Percentiles rank a stretch among this genome's conserved stretches.
Conservation (phyloP, 2,888 invertebrate species). For the Blastobasis adustella region DNA sequence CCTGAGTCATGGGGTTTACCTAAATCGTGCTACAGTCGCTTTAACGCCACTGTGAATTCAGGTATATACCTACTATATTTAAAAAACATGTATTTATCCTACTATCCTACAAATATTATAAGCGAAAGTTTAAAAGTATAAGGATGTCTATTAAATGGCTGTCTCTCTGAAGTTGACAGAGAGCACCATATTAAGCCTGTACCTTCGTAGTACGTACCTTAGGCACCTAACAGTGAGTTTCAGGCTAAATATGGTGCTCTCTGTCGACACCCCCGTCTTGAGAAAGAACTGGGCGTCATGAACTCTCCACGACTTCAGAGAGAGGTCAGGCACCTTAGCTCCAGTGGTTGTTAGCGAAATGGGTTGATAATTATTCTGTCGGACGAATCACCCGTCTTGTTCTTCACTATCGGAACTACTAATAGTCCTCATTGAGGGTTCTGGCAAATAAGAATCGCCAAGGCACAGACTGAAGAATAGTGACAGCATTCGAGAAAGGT, state of each 20-base stretch:
- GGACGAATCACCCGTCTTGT: constrained; percentile 1
- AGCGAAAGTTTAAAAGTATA: too few species aligned
- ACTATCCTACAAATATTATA: too few species aligned
- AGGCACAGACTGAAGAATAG: constrained; percentile 3
- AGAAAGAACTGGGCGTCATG: constrained; percentile 9
- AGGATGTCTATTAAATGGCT: too few species aligned
- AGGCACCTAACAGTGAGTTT: constrained; percentile 2
- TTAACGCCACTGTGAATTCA: too few species aligned
- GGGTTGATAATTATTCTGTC: constrained; percentile 2
- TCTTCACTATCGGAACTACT: neutral
- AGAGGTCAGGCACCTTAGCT: neutral
- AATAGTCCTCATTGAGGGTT: constrained; percentile 1
- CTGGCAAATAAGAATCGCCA: constrained; percentile 7
- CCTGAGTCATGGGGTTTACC: too few species aligned
- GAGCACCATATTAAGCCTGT: too few species aligned
- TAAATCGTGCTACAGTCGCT: too few species aligned
- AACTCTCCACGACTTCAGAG: neutral
- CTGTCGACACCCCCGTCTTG: constrained; percentile 4
- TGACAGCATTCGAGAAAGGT: constrained; percentile 1
- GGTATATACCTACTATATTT: too few species aligned
- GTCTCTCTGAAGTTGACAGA: too few species aligned
- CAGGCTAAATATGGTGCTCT: constrained; percentile 1
- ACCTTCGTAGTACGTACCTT: too few species aligned
- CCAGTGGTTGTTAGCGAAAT: constrained; percentile 23
- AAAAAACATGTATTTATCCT: too few species aligned